These are phyloP conservation scores for Melieria crassipennis DNA, from an alignment of 2,888 invertebrate species.

Conservation along the genomic window DNA sequence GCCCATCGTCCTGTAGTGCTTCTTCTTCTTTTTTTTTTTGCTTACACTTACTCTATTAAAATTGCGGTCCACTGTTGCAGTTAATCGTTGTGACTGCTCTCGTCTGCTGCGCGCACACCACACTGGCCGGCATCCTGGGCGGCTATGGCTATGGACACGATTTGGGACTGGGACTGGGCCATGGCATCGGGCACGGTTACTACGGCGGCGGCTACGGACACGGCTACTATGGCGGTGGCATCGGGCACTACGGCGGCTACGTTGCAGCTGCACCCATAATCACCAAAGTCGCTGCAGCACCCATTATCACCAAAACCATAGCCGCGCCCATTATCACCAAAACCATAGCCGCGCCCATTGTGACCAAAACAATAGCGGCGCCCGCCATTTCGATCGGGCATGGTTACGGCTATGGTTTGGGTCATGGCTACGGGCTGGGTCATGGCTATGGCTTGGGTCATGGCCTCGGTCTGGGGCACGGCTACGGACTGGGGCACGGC, in stretches of 20 bases:
- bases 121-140: slow-evolving; percentile 47
- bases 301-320: slow-evolving; percentile 49
- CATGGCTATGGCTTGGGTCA: slow-evolving; percentile 51
- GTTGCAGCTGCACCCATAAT: slow-evolving; percentile 41
- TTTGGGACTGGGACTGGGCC: slow-evolving; percentile 23
- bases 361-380: slow-evolving; percentile 37
- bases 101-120: slow-evolving; percentile 48
- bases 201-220: slow-evolving; percentile 45
- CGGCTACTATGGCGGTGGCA: slow-evolving; percentile 42
- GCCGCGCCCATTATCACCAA: slow-evolving; percentile 49
- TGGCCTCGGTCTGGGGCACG: slow-evolving; percentile 73
- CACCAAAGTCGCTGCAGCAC: slow-evolving; percentile 42
- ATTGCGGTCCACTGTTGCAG: slow-evolving; percentile 39
- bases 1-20: no score
- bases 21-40: background rate
- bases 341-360: slow-evolving; percentile 47
- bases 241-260: slow-evolving; percentile 20
- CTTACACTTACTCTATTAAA: no score
- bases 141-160: slow-evolving; percentile 41
- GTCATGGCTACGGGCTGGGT: slow-evolving; percentile 40
- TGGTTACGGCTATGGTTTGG: slow-evolving; percentile 48
- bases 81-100: slow-evolving; percentile 48
- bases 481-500: slow-evolving; percentile 72
- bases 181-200: slow-evolving; percentile 24
- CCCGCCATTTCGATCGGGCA: slow-evolving; percentile 46